These are phyloP conservation scores for Antechinus flavipes DNA, from an alignment of 2,113 vertebrate species.

Conservation along the genomic window DNA sequence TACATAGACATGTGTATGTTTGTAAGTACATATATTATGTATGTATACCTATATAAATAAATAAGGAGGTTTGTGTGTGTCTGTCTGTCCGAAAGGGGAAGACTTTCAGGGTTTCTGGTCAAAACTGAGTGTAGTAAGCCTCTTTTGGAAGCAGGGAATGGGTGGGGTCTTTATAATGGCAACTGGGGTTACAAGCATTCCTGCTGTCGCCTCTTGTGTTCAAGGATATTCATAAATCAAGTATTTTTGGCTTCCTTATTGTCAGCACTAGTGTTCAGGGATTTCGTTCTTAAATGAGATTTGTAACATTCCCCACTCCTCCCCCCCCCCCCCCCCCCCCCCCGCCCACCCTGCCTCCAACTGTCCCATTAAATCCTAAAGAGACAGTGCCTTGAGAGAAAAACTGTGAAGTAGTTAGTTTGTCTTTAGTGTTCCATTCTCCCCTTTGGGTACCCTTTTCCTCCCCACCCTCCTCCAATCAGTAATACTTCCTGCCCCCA, in stretches of 20 bases:
- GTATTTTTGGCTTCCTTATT: not conserved
- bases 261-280: not conserved
- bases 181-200: not conserved
- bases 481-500: not conserved
- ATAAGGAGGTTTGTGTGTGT: too few relatives aligned
- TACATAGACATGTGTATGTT: too few relatives aligned
- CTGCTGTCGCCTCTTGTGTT: not conserved
- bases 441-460: not conserved
- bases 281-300: not conserved
- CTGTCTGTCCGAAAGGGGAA: too few relatives aligned
- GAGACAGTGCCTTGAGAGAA: not conserved
- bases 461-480: conserved; percentile 2
- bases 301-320: not conserved
- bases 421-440: not conserved
- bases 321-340: not conserved
- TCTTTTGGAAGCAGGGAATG: not conserved
- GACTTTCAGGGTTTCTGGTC: too few relatives aligned
- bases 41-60: too few relatives aligned
- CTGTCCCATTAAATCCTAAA: not conserved
- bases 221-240: not conserved
- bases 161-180: not conserved
- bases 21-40: too few relatives aligned
- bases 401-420: not conserved
- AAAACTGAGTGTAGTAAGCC: not conserved
- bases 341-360: not conserved